phyloP scores from a whole-genome alignment of 2,113 vertebrate species.

The Hiodon tergisus region DNA sequence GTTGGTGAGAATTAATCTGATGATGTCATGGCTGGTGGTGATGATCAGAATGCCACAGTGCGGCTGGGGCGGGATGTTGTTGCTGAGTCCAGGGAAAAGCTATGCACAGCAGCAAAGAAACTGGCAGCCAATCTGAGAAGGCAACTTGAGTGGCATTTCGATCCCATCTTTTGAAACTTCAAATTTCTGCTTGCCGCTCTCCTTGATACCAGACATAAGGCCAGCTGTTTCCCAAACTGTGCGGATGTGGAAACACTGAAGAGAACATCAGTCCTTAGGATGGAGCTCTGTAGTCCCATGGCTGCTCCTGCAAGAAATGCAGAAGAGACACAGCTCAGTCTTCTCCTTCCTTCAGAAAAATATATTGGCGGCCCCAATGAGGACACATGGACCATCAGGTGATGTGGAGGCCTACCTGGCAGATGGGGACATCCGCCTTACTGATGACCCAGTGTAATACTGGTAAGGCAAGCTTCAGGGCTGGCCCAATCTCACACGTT shows the following conservation, averaged over 20 bases:
- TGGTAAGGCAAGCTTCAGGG: no score
- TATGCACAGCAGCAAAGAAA: conserved; percentile 16
- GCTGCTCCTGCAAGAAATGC: background rate
- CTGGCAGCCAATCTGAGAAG: conserved; percentile 17
- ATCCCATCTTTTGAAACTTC: conserved; percentile 1
- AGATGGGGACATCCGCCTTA: conserved; percentile 19
- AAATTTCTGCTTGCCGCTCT: background rate
- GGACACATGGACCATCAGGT: conserved; percentile 14
- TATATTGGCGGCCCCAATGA: conserved; percentile 9
- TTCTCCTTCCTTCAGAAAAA: conserved; percentile 10
- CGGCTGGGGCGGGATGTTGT: conserved; percentile 14
- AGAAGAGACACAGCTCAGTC: conserved; percentile 13
- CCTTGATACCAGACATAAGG: no score
- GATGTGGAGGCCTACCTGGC: conserved; percentile 16
- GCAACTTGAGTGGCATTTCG: conserved; percentile 5
- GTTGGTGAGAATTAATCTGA: conserved; percentile 14
- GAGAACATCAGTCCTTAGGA: no score
- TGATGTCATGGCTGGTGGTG: conserved; percentile 14
- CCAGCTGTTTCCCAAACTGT: no score
- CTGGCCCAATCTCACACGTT: no score
- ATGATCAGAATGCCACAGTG: conserved; percentile 15
- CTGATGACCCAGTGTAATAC: conserved; percentile 7
- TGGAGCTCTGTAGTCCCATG: no score
- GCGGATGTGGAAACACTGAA: no score
- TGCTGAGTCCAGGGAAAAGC: conserved; percentile 12